Base-by-base conservation (phyloP, 2,113 vertebrate genomes). In the Beaufortia kweichowensis region DNA sequence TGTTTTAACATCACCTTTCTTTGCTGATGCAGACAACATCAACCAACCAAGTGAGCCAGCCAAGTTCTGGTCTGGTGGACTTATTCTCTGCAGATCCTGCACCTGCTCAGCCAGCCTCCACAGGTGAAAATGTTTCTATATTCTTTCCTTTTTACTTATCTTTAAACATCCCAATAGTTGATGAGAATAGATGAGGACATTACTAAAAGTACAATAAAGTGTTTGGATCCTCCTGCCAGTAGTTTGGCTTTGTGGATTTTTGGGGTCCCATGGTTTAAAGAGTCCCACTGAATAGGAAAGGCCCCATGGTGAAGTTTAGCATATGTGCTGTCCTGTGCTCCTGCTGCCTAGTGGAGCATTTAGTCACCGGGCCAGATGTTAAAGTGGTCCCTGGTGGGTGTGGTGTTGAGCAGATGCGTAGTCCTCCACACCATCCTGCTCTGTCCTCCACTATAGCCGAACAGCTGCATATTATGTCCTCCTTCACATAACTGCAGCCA, bases 361-460 rank as follows among this genome's bases (percentile, higher is more conserved):
- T 91, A 75, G 91, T 91, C 91, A 92, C 79, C 86, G 87, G 89
- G 90, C 93, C 94, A 94, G 94, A 93, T 93, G 91, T 93, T 92
- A 87, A 90, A 93, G 89, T 85, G 89, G 91, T 97, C 95, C 94
- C 95, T 92, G 85, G 94, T 94, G 91, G 88, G 90, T 87, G 91
- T 89, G 93, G 89, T 94, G 94, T 90, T 86, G 90, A 94, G 92
- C 96, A 97, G 96, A 96, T 97, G 96, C 95, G 94, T 82, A 50
- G 82, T 88, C 90, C 92, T 92, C 91, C 88, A 89, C 88, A 81
- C 88, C 91, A 91, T 88, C 90, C 90, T 80, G 89, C 90, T 92
- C 89, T 87, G 91, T 83, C 90, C 91, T 91, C 91, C 91, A 90
- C 87, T 85, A 91, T 89, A n/a, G n/a, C 91, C 87, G 88, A 91